Evolutionary conservation across 2,797 vertebrate genomes (phyloP).

Genomic region (Sebastes trivittatus): DNA sequence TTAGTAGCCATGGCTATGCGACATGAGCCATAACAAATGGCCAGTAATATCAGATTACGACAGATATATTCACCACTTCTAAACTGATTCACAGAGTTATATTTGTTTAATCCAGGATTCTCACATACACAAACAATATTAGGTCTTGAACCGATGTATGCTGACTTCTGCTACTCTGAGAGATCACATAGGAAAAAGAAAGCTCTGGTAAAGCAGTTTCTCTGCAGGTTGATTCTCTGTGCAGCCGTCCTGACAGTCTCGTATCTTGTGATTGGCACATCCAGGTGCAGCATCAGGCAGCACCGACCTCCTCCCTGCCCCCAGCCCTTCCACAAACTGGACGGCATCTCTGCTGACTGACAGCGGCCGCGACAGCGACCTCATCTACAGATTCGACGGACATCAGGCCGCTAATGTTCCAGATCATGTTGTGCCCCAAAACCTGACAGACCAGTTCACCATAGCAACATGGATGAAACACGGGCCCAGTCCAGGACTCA

Average conservation of each 20-base stretch:
- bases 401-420: constrained; percentile 93
- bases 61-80: neutral
- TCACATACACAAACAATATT: neutral
- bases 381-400: constrained; percentile 95
- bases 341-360: constrained; percentile 90
- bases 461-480: constrained; percentile 98
- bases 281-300: constrained; percentile 94
- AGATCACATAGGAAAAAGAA: neutral
- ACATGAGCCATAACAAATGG: neutral
- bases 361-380: constrained; percentile 87
- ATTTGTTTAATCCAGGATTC: neutral
- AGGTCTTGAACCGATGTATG: neutral
- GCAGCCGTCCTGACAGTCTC: neutral
- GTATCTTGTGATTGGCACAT: constrained; percentile 41
- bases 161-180: neutral
- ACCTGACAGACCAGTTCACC: constrained; percentile 96
- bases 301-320: constrained; percentile 92
- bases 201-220: neutral
- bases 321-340: constrained; percentile 90
- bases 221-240: neutral
- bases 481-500: constrained; percentile 90
- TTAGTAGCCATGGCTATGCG: neutral
- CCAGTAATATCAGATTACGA: neutral
- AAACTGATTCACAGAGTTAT: neutral
- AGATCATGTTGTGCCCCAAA: constrained; percentile 92